Evolutionary conservation across 2,113 vertebrate species (phyloP).

Genomic region (Corythoichthys intestinalis): DNA sequence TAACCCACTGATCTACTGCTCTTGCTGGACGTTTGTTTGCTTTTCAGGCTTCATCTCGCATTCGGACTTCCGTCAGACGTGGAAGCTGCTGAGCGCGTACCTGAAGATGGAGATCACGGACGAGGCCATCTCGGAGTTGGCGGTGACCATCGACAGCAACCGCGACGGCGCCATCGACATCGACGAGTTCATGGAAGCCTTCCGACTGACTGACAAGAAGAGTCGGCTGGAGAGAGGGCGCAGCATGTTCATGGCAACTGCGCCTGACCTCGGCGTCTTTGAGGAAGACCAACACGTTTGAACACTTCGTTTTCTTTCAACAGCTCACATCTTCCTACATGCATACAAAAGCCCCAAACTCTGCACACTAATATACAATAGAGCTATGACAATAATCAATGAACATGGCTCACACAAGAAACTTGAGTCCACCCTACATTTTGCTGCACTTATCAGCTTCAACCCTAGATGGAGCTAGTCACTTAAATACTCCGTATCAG

Average conservation of each 20-base stretch:
- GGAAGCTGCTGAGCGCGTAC: constrained; percentile 87
- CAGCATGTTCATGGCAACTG: constrained; percentile 68
- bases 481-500: no score
- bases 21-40: background rate
- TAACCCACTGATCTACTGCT: constrained; percentile 57
- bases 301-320: background rate
- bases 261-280: constrained; percentile 54
- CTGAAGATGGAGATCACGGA: constrained; percentile 82
- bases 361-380: no score
- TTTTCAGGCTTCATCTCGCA: constrained; percentile 84
- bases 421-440: no score
- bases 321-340: background rate
- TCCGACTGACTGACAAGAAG: constrained; percentile 84
- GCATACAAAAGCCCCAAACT: no score
- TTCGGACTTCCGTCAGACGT: constrained; percentile 88
- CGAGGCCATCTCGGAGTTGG: constrained; percentile 79
- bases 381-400: no score
- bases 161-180: constrained; percentile 91
- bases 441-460: no score
- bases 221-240: constrained; percentile 65
- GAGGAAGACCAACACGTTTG: constrained; percentile 58
- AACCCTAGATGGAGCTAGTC: no score
- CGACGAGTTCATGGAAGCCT: constrained; percentile 95
- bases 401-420: no score
- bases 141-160: constrained; percentile 87